Evolutionary conservation across 2,797 vertebrate genomes (phyloP).

Genomic region (Tokudaia muenninki): DNA sequence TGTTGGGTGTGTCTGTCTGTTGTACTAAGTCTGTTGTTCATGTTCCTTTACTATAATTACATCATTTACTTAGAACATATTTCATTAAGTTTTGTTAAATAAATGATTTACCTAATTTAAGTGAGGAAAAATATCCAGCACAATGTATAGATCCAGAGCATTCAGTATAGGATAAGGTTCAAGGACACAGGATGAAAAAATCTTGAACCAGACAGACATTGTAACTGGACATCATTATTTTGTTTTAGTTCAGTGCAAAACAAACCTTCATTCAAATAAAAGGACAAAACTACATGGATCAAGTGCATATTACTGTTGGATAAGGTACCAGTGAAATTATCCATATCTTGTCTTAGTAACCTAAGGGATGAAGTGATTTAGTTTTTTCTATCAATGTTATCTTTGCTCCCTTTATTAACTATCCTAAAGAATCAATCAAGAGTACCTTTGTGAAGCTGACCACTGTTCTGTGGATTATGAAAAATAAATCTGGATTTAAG

Average conservation of each 20-base stretch:
- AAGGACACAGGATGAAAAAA: constrained; percentile 48
- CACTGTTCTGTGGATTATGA: not conserved
- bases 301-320: not conserved
- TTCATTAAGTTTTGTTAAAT: constrained; percentile 14
- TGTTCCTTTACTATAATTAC: not conserved
- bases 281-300: constrained; percentile 52
- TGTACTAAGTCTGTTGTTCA: not conserved
- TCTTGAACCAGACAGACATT: not conserved
- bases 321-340: not conserved
- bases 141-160: not conserved
- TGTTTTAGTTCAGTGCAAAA: constrained; percentile 49
- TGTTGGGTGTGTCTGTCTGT: constrained; percentile 5
- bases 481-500: constrained; percentile 33
- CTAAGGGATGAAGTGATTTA: not conserved
- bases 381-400: constrained; percentile 43
- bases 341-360: constrained; percentile 6
- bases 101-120: constrained; percentile 45
- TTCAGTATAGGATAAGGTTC: not conserved
- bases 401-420: constrained; percentile 1
- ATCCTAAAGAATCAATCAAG: constrained; percentile 11
- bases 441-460: not conserved
- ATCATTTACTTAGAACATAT: not conserved
- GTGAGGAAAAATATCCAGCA: not conserved
- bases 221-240: constrained; percentile 27
- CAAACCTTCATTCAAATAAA: constrained; percentile 53